These are phyloP conservation scores for Coreius guichenoti DNA, from an alignment of 2,797 vertebrate genomes.

Conservation along the genomic window DNA sequence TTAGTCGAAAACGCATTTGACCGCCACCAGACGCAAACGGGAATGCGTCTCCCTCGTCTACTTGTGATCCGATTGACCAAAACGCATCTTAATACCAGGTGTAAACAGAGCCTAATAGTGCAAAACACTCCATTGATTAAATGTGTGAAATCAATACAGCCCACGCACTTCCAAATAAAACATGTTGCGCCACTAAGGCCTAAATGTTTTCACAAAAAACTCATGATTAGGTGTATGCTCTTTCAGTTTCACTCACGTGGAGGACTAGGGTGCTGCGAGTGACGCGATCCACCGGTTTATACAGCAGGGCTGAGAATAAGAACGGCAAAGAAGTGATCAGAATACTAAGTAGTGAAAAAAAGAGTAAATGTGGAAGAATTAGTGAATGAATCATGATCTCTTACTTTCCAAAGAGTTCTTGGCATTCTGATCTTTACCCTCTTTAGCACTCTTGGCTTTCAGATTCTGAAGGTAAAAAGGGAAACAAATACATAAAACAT, in stretches of 20 bases:
- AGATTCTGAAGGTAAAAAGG: slow-evolving; percentile 83
- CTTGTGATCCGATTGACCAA: background rate
- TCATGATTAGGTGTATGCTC: background rate
- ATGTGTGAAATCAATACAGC: background rate
- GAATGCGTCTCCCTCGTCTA: background rate
- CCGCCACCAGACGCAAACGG: background rate
- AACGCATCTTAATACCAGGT: background rate
- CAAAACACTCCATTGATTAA: background rate
- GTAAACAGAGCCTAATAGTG: background rate
- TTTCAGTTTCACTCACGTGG: slow-evolving; percentile 85
- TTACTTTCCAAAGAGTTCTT: slow-evolving; percentile 97
- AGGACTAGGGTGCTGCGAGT: slow-evolving; percentile 96
- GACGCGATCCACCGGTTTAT: slow-evolving; percentile 97
- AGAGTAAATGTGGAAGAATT: background rate
- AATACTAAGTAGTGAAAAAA: background rate
- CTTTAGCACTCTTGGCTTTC: slow-evolving; percentile 91
- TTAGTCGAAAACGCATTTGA: background rate
- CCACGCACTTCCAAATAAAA: background rate
- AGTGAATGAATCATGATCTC: slow-evolving; percentile 58
- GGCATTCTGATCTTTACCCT: slow-evolving; percentile 88
- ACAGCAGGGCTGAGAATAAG: slow-evolving; percentile 84
- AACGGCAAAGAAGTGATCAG: slow-evolving; percentile 3
- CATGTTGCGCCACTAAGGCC: background rate
- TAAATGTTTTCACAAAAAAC: background rate
- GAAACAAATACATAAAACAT: slow-evolving; percentile 26